Percentiles rank a stretch among this genome's conserved stretches.
Evolutionary conservation across 2,888 invertebrate species (phyloP).

Genomic region (Cordilura impudica): DNA sequence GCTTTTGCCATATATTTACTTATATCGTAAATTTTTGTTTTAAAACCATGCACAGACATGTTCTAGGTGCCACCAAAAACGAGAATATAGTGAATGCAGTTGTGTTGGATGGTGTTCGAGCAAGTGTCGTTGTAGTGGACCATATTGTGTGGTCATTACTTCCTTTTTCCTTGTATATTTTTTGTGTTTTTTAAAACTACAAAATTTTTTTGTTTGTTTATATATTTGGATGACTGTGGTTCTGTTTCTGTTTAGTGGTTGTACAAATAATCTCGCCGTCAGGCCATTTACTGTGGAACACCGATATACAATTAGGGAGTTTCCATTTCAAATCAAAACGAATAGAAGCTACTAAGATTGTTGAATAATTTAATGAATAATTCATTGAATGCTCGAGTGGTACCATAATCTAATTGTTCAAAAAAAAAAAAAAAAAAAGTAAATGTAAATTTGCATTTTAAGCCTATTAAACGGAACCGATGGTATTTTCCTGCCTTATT

Average conservation of each 20-base stretch:
- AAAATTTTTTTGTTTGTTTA: not conserved
- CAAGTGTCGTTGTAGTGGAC: not conserved
- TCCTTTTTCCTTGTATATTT: not conserved
- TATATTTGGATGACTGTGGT: not conserved
- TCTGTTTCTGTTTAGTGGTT: not conserved
- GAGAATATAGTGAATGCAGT: not conserved
- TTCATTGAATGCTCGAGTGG: too few species aligned
- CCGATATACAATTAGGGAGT: too few species aligned
- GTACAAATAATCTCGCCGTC: not conserved
- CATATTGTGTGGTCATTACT: not conserved
- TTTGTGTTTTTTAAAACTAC: too few species aligned
- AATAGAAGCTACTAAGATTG: too few species aligned
- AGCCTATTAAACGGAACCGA: too few species aligned
- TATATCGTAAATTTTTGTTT: not conserved
- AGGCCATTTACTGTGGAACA: not conserved
- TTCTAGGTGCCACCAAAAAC: not conserved
- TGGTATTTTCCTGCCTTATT: too few species aligned
- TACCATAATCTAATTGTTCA: too few species aligned
- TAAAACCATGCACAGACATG: not conserved
- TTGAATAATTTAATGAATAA: too few species aligned
- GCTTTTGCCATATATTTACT: not conserved
- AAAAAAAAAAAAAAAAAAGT: too few species aligned
- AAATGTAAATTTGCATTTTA: too few species aligned
- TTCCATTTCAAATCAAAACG: too few species aligned
- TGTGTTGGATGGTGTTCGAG: not conserved